Percentiles rank a stretch among this genome's conserved stretches.
Conservation (phyloP, 2,797 vertebrate genomes). For the Australoheros facetus region DNA sequence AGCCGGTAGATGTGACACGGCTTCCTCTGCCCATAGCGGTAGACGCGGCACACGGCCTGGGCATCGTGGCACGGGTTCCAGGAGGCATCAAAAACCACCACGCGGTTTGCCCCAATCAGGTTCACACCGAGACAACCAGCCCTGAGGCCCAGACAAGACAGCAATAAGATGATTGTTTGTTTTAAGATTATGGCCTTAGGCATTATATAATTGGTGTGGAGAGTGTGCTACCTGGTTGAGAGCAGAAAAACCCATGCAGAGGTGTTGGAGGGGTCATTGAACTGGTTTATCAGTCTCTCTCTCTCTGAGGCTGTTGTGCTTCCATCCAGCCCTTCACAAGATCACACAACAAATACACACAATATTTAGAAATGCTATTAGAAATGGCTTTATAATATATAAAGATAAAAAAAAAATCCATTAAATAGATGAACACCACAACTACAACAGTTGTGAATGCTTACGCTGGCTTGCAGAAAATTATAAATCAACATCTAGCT, state of each 20-base stretch:
- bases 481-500: neutral
- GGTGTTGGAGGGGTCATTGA: conserved; percentile 92
- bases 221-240: conserved; percentile 89
- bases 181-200: neutral
- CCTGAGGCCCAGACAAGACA: conserved; percentile 51
- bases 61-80: conserved; percentile 99
- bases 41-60: conserved; percentile 95
- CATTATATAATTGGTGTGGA: neutral
- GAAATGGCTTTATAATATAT: neutral
- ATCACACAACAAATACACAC: conserved; percentile 9
- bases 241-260: conserved; percentile 92
- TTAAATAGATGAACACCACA: neutral
- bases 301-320: conserved; percentile 94
- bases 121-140: conserved; percentile 97
- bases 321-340: conserved; percentile 89
- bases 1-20: conserved; percentile 94
- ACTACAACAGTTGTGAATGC: neutral
- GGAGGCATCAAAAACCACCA: conserved; percentile 97
- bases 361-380: neutral
- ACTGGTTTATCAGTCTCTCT: conserved; percentile 96
- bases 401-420: neutral
- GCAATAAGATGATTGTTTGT: neutral
- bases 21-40: conserved; percentile 96
- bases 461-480: neutral
- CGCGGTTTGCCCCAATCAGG: conserved; percentile 95